These are phyloP conservation scores for Oligia strigilis DNA, from an alignment of 2,888 invertebrate genomes.

Conservation along the genomic window DNA sequence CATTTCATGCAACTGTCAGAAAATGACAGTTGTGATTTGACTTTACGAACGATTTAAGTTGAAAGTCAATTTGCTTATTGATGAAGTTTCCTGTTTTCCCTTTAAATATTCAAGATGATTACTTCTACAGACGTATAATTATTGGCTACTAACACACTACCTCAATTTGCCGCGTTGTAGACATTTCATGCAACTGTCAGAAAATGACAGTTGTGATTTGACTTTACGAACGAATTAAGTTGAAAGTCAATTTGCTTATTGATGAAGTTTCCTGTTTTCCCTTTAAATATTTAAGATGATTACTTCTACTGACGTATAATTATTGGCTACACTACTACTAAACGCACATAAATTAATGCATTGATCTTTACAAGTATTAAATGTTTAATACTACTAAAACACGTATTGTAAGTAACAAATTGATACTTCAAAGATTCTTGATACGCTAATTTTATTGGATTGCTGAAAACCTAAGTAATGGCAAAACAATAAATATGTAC, in stretches of 20 bases:
- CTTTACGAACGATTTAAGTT: constrained; percentile 4
- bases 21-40: not conserved
- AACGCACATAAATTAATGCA: not conserved
- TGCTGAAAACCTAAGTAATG: not conserved
- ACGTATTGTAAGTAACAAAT: not conserved
- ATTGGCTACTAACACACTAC: too few relatives aligned
- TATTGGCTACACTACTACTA: not conserved
- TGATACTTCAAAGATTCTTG: not conserved
- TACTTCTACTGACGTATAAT: not conserved
- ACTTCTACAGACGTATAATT: not conserved
- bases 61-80: not conserved
- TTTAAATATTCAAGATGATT: not conserved
- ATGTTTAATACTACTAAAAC: not conserved
- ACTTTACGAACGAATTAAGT: constrained; percentile 4
- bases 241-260: not conserved
- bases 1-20: constrained; percentile 9
- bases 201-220: not conserved
- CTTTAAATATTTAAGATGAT: not conserved
- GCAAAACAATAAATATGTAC: not conserved
- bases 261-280: not conserved
- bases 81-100: not conserved
- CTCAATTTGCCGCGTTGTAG: not conserved
- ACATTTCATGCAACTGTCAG: constrained; percentile 5
- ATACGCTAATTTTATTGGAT: not conserved
- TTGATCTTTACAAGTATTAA: not conserved